Evolutionary conservation across 2,113 vertebrate species (phyloP).

Genomic region (Poecilia latipinna): DNA sequence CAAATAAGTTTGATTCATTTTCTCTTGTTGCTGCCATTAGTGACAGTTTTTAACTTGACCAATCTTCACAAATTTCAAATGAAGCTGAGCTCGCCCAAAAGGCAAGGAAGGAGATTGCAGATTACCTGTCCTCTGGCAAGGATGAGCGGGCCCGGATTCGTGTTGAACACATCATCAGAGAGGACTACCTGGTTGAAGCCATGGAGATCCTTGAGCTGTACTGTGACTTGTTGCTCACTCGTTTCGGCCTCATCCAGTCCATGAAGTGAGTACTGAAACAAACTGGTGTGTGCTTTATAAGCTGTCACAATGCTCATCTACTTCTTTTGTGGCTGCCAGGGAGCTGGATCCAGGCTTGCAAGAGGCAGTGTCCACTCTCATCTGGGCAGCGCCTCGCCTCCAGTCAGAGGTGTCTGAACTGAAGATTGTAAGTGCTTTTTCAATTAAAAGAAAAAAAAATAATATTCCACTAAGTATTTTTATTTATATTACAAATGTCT

Average conservation of each 20-base stretch:
- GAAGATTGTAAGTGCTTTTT: slow-evolving; percentile 87
- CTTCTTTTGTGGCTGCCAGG: slow-evolving; percentile 71
- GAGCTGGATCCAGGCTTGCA: slow-evolving; percentile 94
- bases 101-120: slow-evolving; percentile 96
- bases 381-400: slow-evolving; percentile 96
- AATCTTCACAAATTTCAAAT: slow-evolving; percentile 16
- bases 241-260: slow-evolving; percentile 95
- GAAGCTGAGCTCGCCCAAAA: slow-evolving; percentile 96
- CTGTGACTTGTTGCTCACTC: slow-evolving; percentile 92
- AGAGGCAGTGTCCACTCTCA: slow-evolving; percentile 94
- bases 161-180: slow-evolving; percentile 98
- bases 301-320: not conserved
- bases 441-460: slow-evolving; percentile 59
- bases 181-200: slow-evolving; percentile 98
- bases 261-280: slow-evolving; percentile 91
- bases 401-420: slow-evolving; percentile 93
- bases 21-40: not conserved
- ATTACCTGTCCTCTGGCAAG: slow-evolving; percentile 94
- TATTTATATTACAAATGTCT: not conserved
- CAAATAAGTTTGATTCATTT: not conserved
- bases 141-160: slow-evolving; percentile 96
- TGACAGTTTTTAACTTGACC: not conserved
- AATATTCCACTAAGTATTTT: not conserved
- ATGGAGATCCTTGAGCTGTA: slow-evolving; percentile 99
- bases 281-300: not conserved